phyloP scores from a whole-genome alignment of 2,888 invertebrate genomes.

The Cenopis cana region DNA sequence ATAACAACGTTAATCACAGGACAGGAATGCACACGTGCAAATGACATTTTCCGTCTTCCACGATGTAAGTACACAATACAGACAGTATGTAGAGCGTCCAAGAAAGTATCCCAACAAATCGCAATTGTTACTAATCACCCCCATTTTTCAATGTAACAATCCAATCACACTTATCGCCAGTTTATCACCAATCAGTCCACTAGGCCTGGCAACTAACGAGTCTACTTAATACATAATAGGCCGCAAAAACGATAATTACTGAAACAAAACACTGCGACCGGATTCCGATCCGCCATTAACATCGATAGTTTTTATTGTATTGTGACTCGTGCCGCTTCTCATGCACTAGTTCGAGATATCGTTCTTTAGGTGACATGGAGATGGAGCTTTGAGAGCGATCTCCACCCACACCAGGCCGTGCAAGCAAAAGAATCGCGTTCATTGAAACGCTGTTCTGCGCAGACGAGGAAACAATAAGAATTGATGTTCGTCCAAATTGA shows the following conservation, averaged over 20 bases:
- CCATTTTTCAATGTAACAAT: slow-evolving; percentile 4
- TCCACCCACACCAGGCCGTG: neutral
- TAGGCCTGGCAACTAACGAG: slow-evolving; percentile 26
- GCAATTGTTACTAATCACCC: slow-evolving; percentile 12
- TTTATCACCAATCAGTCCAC: slow-evolving; percentile 32
- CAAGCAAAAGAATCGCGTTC: no score
- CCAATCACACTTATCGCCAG: slow-evolving; percentile 10
- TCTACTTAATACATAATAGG: slow-evolving; percentile 27
- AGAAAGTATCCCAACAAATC: slow-evolving; percentile 8
- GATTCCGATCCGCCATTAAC: slow-evolving; percentile 38
- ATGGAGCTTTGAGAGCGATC: neutral
- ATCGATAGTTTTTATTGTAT: slow-evolving; percentile 37
- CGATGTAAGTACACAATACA: neutral
- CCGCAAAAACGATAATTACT: slow-evolving; percentile 35
- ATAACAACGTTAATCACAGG: slow-evolving; percentile 64
- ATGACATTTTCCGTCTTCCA: slow-evolving; percentile 47
- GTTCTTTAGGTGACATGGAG: slow-evolving; percentile 28
- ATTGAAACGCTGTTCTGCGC: no score
- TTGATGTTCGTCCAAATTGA: no score
- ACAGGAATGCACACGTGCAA: slow-evolving; percentile 62
- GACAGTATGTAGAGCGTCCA: slow-evolving; percentile 15
- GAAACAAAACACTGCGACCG: slow-evolving; percentile 32
- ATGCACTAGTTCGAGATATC: slow-evolving; percentile 52
- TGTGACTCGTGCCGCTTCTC: slow-evolving; percentile 52
- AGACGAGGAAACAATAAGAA: no score